Conservation (phyloP, 1,140 invertebrate genomes). For the Globodera rostochiensis region DNA sequence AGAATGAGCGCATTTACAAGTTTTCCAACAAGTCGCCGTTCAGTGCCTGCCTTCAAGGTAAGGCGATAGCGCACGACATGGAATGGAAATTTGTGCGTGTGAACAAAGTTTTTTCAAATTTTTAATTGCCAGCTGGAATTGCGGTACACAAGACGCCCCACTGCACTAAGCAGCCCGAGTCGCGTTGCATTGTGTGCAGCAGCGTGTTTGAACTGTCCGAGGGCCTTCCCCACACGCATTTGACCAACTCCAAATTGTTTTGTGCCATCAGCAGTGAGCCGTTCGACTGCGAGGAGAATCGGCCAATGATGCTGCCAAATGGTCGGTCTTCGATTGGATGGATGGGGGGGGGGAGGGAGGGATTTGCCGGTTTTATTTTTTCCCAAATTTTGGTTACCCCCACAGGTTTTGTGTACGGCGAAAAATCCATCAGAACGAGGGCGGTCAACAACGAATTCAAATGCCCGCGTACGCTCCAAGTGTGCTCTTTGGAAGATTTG, state of each 20-base stretch:
- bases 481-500: conserved; percentile 29
- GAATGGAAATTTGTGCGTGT: neutral
- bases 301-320: conserved; percentile 96
- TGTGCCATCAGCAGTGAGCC: conserved; percentile 86
- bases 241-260: conserved; percentile 79
- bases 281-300: conserved; percentile 83
- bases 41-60: conserved; percentile 79
- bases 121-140: conserved; percentile 37
- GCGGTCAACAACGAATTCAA: conserved; percentile 37
- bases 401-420: conserved; percentile 40
- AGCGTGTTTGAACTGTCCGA: conserved; percentile 83
- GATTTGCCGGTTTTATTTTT: neutral
- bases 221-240: conserved; percentile 88
- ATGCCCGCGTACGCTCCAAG: conserved; percentile 32
- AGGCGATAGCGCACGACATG: neutral
- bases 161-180: conserved; percentile 43
- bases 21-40: conserved; percentile 86
- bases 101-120: neutral
- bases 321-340: conserved; percentile 68
- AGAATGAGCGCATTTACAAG: conserved; percentile 51
- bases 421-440: conserved; percentile 39
- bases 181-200: conserved; percentile 86
- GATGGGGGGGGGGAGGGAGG: neutral
- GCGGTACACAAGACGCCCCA: conserved; percentile 54
- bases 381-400: neutral